Percentiles rank a stretch among this genome's conserved stretches.
Conservation (phyloP, 2,797 vertebrate species). For the Miichthys miiuy region DNA sequence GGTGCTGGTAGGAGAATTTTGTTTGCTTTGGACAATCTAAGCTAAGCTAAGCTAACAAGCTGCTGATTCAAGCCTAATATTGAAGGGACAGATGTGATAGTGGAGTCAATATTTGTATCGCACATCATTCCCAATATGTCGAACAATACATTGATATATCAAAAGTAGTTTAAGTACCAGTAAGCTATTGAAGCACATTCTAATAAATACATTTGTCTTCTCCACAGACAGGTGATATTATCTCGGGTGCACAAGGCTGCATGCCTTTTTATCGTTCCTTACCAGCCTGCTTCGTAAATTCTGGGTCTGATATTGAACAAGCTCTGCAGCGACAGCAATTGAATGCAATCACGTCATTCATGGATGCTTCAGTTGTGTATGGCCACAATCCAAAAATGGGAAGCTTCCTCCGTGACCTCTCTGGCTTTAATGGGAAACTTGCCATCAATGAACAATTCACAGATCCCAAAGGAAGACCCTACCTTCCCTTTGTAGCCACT, state of each 20-base stretch:
- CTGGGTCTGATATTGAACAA: slow-evolving; percentile 40
- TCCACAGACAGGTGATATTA: slow-evolving; percentile 82
- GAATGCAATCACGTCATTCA: slow-evolving; percentile 91
- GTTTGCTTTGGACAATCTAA: background rate
- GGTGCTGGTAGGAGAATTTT: too few relatives aligned
- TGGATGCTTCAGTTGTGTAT: slow-evolving; percentile 94
- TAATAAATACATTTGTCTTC: background rate
- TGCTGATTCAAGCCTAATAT: background rate
- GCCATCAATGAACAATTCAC: slow-evolving; percentile 81
- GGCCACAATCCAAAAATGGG: slow-evolving; percentile 82
- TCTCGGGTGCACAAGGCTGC: slow-evolving; percentile 74
- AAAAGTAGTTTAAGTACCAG: background rate
- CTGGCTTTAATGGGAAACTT: slow-evolving; percentile 87
- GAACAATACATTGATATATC: background rate
- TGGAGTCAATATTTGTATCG: background rate
- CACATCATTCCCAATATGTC: background rate
- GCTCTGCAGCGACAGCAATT: slow-evolving; percentile 89
- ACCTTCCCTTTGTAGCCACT: slow-evolving; percentile 85
- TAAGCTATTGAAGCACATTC: background rate
- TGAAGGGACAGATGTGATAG: background rate
- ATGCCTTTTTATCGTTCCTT: slow-evolving; percentile 92
- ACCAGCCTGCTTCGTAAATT: slow-evolving; percentile 80
- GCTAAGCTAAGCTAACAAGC: background rate
- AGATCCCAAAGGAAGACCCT: slow-evolving; percentile 82
- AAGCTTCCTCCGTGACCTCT: slow-evolving; percentile 86